phyloP scores from a whole-genome alignment of 1,140 invertebrate genomes.

The Leptopilina boulardi region DNA sequence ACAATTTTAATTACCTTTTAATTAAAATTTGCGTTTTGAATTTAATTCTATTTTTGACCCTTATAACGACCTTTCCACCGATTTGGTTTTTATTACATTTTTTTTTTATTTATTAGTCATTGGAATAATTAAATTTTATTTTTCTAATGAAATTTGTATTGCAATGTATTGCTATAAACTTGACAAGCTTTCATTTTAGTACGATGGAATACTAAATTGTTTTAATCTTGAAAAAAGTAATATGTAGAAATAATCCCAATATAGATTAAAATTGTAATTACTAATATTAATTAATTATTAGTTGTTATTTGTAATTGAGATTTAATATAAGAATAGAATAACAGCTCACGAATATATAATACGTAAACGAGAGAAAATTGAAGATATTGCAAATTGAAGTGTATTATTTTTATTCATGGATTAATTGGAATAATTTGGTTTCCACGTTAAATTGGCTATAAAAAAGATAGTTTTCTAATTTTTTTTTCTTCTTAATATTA shows the following conservation, averaged over 20 bases:
- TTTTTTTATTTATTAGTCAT: neutral
- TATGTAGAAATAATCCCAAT: neutral
- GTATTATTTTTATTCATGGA: constrained; percentile 3
- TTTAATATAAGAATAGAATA: neutral
- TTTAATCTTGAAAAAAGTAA: constrained; percentile 16
- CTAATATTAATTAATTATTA: neutral
- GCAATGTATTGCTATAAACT: neutral
- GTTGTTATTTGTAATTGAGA: too few species aligned
- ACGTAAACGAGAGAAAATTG: neutral
- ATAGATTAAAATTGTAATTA: neutral
- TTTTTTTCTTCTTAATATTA: constrained; percentile 42
- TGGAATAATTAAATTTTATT: too few species aligned
- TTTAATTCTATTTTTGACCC: too few species aligned
- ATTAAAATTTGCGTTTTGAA: too few species aligned
- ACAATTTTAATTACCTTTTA: too few species aligned
- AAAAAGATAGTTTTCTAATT: constrained; percentile 20
- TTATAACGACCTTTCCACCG: too few species aligned
- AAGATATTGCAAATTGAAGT: neutral
- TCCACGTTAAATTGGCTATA: neutral
- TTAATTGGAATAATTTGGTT: neutral
- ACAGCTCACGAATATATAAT: neutral
- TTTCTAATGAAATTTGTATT: neutral
- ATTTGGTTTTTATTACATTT: neutral
- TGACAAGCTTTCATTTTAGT: neutral
- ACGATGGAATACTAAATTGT: constrained; percentile 9